Conservation (phyloP, 2,888 invertebrate species). For the Eupithecia subumbrata region DNA sequence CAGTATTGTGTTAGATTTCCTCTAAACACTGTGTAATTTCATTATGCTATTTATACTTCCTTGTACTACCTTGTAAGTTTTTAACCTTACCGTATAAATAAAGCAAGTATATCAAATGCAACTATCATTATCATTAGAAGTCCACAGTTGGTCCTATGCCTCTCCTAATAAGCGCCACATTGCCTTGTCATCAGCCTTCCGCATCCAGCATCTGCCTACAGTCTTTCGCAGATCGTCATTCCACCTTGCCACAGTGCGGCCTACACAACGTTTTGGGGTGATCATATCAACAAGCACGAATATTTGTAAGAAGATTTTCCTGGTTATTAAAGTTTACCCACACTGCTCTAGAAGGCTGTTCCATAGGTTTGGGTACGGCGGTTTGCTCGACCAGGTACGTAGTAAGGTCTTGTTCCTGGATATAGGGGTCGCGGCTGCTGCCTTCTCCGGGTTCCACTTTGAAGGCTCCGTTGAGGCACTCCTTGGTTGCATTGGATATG, state of each 20-base stretch:
- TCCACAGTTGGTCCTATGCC: background rate
- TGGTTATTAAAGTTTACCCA: background rate
- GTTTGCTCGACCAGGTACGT: constrained; percentile 88
- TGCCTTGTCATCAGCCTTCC: background rate
- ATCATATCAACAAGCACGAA: background rate
- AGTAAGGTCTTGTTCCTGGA: constrained; percentile 92
- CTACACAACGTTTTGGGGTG: background rate
- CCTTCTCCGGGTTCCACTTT: constrained; percentile 97
- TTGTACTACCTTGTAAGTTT: too few relatives aligned
- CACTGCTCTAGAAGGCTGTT: background rate
- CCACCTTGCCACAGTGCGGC: background rate
- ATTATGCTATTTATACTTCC: too few relatives aligned
- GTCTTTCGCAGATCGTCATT: background rate
- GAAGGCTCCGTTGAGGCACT: constrained; percentile 93
- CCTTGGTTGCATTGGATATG: constrained; percentile 95
- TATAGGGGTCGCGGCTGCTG: constrained; percentile 90
- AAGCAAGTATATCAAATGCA: background rate
- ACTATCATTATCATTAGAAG: background rate
- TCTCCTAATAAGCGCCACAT: background rate
- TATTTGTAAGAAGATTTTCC: background rate
- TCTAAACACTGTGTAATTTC: too few relatives aligned
- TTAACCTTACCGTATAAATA: too few relatives aligned
- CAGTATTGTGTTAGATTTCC: too few relatives aligned
- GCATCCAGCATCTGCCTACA: background rate
- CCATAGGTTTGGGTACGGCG: constrained; percentile 6